phyloP scores from a whole-genome alignment of 2,113 vertebrate genomes.

The Syngnathoides biaculeatus region DNA sequence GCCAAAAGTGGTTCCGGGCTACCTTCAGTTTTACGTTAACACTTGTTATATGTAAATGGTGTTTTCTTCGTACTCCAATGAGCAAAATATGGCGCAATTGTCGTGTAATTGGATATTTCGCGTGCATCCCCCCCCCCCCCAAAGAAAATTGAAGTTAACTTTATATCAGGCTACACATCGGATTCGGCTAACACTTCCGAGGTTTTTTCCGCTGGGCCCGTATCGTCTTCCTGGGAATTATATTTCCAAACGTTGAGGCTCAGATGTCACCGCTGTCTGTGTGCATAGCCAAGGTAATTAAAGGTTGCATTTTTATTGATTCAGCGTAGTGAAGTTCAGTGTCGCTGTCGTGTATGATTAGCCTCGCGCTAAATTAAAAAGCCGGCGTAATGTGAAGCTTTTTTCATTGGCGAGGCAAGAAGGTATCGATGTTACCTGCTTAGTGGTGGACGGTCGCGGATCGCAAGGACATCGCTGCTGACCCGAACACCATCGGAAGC shows the following conservation, averaged over 20 bases:
- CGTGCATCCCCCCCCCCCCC: background rate
- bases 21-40: background rate
- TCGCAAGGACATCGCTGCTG: background rate
- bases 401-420: conserved; percentile 21
- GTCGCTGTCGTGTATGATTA: conserved; percentile 34
- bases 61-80: background rate
- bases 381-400: conserved; percentile 15
- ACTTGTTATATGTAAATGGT: background rate
- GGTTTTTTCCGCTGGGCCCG: background rate
- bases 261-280: conserved; percentile 1
- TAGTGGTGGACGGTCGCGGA: background rate
- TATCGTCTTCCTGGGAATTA: background rate
- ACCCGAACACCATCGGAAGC: too few species aligned
- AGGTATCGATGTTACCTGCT: conserved; percentile 12
- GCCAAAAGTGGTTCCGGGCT: background rate
- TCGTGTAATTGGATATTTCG: background rate
- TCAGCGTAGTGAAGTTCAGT: background rate
- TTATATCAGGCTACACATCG: background rate
- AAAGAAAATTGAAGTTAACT: conserved; percentile 2
- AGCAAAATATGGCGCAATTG: background rate
- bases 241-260: background rate
- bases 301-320: conserved; percentile 32
- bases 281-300: conserved; percentile 9
- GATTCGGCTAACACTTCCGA: background rate
- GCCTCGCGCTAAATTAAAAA: conserved; percentile 17